phyloP scores from a whole-genome alignment of 2,888 invertebrate genomes.

The Aspidapion aeneum region DNA sequence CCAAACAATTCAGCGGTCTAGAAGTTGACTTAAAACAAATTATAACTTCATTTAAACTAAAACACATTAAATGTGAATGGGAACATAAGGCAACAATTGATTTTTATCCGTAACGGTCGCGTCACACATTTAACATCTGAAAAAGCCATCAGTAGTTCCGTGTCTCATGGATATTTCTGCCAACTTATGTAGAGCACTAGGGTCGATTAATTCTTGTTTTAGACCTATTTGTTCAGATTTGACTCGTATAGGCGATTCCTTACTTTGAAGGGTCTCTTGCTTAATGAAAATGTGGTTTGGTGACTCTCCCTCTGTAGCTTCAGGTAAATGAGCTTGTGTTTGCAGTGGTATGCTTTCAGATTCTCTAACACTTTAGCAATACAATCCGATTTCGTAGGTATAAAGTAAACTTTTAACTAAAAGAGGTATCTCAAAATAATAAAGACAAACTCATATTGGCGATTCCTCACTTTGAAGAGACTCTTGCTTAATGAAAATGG shows the following conservation, averaged over 20 bases:
- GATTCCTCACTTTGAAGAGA: neutral
- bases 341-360: conserved; percentile 32
- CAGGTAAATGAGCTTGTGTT: neutral
- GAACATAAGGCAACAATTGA: conserved; percentile 72
- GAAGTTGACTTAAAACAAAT: no score
- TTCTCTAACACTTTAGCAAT: conserved; percentile 33
- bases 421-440: no score
- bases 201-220: conserved; percentile 47
- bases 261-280: neutral
- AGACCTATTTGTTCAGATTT: conserved; percentile 21
- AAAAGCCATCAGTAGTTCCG: conserved; percentile 52
- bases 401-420: no score
- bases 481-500: neutral
- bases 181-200: conserved; percentile 50
- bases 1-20: no score
- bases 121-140: conserved; percentile 81
- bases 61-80: conserved; percentile 71
- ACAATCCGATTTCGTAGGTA: no score
- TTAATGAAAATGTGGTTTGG: neutral
- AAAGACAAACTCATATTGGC: neutral
- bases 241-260: neutral
- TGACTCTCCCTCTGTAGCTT: neutral
- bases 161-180: conserved; percentile 52
- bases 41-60: conserved; percentile 23
- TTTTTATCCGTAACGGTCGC: conserved; percentile 70